phyloP scores from a whole-genome alignment of 1,140 invertebrate genomes.

The Galendromus occidentalis region DNA sequence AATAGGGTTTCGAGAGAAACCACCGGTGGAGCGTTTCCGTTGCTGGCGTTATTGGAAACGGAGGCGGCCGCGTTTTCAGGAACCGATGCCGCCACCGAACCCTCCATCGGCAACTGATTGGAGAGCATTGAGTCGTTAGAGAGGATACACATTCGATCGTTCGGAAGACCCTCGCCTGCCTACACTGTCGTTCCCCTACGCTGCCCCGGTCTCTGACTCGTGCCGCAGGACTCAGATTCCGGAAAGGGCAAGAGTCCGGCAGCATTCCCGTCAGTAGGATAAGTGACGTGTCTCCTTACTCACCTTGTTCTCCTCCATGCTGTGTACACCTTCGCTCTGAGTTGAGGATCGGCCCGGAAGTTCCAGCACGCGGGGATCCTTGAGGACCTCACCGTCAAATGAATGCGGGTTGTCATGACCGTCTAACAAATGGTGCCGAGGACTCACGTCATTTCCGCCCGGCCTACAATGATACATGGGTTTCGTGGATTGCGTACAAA shows the following conservation, averaged over 20 bases:
- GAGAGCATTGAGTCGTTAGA: no score
- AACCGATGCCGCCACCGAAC: conserved; percentile 8
- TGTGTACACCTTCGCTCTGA: neutral
- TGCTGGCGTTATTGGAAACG: conserved; percentile 19
- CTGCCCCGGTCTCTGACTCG: no score
- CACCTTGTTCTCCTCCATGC: no score
- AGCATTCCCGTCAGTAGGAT: no score
- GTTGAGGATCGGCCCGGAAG: neutral
- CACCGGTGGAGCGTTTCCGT: conserved; percentile 22
- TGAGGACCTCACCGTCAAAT: conserved; percentile 30
- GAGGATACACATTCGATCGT: no score
- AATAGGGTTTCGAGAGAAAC: conserved; percentile 20
- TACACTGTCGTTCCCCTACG: no score
- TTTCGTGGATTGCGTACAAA: no score
- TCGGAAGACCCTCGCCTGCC: no score
- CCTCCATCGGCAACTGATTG: neutral
- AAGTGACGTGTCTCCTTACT: no score
- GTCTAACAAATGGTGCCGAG: conserved; percentile 60
- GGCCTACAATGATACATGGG: neutral
- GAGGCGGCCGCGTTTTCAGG: conserved; percentile 15
- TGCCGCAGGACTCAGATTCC: no score
- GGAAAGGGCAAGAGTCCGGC: no score
- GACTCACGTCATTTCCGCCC: conserved; percentile 42
- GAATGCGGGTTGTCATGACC: conserved; percentile 32
- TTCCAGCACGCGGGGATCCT: conserved; percentile 27